phyloP scores from a whole-genome alignment of 92 coral and sea anemone species.

The Phenganax stokvisi region DNA sequence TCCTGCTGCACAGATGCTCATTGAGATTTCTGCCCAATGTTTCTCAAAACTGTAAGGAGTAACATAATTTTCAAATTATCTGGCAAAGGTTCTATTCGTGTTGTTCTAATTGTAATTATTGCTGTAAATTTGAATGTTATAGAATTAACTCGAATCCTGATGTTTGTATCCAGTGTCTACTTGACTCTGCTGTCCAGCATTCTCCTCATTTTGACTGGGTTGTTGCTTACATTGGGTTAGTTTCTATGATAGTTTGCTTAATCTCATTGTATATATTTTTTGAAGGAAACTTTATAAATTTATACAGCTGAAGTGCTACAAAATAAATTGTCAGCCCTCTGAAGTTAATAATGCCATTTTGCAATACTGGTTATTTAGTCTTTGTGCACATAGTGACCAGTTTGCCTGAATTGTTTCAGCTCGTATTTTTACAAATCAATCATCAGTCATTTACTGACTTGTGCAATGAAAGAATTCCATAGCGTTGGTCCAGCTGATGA shows the following conservation, averaged over 20 bases:
- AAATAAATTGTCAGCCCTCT: no score
- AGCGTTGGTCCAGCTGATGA: slow-evolving; percentile 40
- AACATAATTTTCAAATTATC: background rate
- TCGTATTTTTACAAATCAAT: slow-evolving; percentile 82
- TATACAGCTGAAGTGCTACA: no score
- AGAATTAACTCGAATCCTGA: slow-evolving; percentile 45
- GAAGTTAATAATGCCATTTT: no score
- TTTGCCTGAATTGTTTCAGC: slow-evolving; percentile 37
- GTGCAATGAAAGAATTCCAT: slow-evolving; percentile 84
- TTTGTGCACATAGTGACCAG: background rate
- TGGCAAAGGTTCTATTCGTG: background rate
- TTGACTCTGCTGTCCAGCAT: slow-evolving; percentile 82
- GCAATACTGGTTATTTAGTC: no score
- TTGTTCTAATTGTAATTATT: background rate
- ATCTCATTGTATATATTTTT: no score
- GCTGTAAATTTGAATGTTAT: background rate
- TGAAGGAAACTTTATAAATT: no score
- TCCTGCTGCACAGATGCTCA: slow-evolving; percentile 89
- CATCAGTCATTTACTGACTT: slow-evolving; percentile 71
- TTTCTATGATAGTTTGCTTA: background rate
- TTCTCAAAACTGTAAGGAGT: slow-evolving; percentile 78
- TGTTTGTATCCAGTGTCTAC: slow-evolving; percentile 77
- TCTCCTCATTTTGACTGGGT: slow-evolving; percentile 98
- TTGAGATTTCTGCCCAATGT: slow-evolving; percentile 88
- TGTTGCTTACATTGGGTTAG: slow-evolving; percentile 88